Conservation (phyloP, 2,113 vertebrate species). For the Haemorhous mexicanus region DNA sequence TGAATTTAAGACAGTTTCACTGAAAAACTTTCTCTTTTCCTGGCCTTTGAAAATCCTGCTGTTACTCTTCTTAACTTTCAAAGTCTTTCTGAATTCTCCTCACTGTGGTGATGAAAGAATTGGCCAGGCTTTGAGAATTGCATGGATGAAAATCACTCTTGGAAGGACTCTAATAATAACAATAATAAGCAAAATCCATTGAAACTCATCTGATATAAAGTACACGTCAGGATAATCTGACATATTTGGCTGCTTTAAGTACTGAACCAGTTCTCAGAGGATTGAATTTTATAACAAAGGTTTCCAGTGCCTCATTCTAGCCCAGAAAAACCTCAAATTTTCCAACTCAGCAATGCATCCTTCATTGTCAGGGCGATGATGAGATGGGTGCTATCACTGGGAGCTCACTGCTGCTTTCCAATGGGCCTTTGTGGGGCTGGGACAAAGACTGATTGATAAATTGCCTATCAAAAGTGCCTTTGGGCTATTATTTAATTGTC, state of each 20-base stretch:
- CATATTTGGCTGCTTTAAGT: background rate
- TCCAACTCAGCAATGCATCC: background rate
- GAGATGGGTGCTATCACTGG: slow-evolving; percentile 14
- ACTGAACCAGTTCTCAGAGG: background rate
- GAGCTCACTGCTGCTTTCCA: background rate
- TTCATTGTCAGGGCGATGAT: background rate
- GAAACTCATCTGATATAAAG: background rate
- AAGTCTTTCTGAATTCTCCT: background rate
- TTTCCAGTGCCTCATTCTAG: background rate
- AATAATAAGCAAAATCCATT: background rate
- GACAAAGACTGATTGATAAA: slow-evolving; percentile 44
- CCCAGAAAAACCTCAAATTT: background rate
- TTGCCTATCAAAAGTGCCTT: slow-evolving; percentile 21
- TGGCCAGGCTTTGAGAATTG: background rate
- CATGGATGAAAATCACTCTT: background rate
- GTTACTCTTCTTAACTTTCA: background rate
- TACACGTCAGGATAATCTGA: background rate
- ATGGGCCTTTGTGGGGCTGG: slow-evolving; percentile 24
- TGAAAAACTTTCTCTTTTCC: background rate
- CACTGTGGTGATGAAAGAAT: background rate
- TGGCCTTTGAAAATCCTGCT: background rate
- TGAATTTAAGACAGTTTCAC: background rate
- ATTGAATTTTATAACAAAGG: background rate
- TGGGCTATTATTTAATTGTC: slow-evolving; percentile 35
- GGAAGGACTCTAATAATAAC: background rate